Evolutionary conservation across 2,113 vertebrate genomes (phyloP), one percentile per base, ranked within the genome.

Genomic region (Forbesichthys agassizii): DNA sequence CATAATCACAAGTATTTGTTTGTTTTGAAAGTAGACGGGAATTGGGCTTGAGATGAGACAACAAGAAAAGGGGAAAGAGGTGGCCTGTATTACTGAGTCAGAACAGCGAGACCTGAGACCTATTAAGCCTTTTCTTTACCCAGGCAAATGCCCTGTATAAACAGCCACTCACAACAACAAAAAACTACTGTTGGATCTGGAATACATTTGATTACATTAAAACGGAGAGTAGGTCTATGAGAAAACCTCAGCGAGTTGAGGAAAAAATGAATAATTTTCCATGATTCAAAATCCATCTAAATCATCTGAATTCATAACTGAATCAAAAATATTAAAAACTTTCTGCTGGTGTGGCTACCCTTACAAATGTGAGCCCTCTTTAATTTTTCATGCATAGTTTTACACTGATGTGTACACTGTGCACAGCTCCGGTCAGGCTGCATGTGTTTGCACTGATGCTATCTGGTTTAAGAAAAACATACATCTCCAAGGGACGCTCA

Each of bases 1-100:
- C 90, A 90, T 88, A 91, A 91, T 91, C 88, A 90, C 85, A 89
- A 82, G 82, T 88, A 85, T 90, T 91, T 92, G 88, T 87, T 73
- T 87, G 88, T 82, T 90, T 86, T 77, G 84, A 81, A 78, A 83
- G 68, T 69, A 64, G 69, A 12, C 14, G 77, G 84, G 80, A 82
- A 83, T 71, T 78, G 66, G 80, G 65, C 75, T 79, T 88, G 13
- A 75, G 83, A 86, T 75, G 77, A 76, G 64, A 88, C 0, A 65
- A 75, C 80, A 80, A 66, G 71, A 65, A 51, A 59, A 49, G 66
- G 2, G 73, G 71, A 67, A 72, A 66, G 76, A 27, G 65, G 77
- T 72, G 70, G 65, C 76, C 47, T 0, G 27, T 47, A 56, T 68
- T 4, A 20, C 36, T 56, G 27, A 61, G 62, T 68, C 53, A 33